Base-by-base conservation (phyloP, 2,797 vertebrate species). In the Enteromius treurensis region DNA sequence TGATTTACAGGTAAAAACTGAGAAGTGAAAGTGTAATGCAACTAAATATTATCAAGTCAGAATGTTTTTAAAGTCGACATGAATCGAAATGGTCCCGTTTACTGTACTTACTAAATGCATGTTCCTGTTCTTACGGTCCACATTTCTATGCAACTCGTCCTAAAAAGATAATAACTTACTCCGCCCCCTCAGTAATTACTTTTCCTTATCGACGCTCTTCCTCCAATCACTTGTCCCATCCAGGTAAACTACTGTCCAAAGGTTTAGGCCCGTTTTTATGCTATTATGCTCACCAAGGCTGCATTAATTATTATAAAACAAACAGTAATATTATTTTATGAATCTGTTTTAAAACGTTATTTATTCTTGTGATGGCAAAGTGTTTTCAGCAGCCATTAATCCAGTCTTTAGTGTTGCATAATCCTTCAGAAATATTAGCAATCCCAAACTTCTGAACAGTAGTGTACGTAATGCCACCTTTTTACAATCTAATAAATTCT, bases 241-340 rank as follows among this genome's bases (percentile, higher is more conserved):
- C 37, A 47, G 40, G 58, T n/a, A 29, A 13, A 67, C 29, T 49
- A 34, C 15, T 29, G 29, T 34, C n/a, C 42, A 79, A 79, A 79
- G 77, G 77, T 79, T 79, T 45, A 78, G 5, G 42, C 17, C 29
- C 11, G 7, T 34, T 77, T 64, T 29, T 3, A 58, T 64, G 58
- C 40, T 78, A 3, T 40, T 8, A n/a, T 9, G n/a, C n/a, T 40
- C 10, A 74, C 11, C 29, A 74, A 53, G 71, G 71, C 47, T 53
- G 47, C 71, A 34, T 74, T 60, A 26, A 10, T 8, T 17, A 76
- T 55, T 75, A 2, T 5, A 73, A 37, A 10, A 10, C 10, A 42
- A 42, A 10, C 10, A 2, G 8, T 49, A 73, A 73, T 32, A 32
- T 32, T 19, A 23, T 58, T 60, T 23, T 26, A 60, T 60, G 1